phyloP scores from a whole-genome alignment of 2,113 vertebrate genomes.

The Dicrurus megarhynchus region DNA sequence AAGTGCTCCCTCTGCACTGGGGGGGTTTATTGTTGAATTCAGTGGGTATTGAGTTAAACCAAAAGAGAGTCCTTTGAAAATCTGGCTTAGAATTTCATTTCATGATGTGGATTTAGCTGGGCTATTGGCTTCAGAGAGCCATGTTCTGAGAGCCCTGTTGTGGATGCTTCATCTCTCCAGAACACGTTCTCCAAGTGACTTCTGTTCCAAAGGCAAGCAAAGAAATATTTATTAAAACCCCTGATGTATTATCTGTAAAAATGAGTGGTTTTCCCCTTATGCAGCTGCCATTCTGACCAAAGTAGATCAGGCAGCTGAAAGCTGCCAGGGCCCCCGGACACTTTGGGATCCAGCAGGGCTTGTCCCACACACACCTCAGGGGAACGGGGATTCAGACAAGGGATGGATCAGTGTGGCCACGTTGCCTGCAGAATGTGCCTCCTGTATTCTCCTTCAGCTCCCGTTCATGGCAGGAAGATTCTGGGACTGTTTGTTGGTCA shows the following conservation, averaged over 20 bases:
- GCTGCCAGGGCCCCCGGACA: neutral
- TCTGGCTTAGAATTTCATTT: neutral
- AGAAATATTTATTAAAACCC: neutral
- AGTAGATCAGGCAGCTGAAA: neutral
- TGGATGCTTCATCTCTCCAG: neutral
- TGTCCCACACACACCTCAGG: accelerated
- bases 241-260: neutral
- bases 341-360: neutral
- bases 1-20: neutral
- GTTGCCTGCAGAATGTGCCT: neutral
- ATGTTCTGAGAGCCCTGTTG: neutral
- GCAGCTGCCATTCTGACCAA: neutral
- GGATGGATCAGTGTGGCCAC: neutral
- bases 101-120: neutral
- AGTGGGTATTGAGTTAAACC: neutral
- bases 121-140: neutral
- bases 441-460: neutral
- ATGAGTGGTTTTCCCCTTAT: neutral
- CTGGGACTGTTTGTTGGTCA: neutral
- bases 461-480: neutral
- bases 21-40: neutral
- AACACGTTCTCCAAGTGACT: neutral
- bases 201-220: neutral
- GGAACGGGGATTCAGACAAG: no score
- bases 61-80: neutral